A percentile compares a stretch with the other conserved stretches of the same genome.
Evolutionary conservation across 2,888 invertebrate genomes (phyloP).

Genomic region (Pardosa pseudoannulata): DNA sequence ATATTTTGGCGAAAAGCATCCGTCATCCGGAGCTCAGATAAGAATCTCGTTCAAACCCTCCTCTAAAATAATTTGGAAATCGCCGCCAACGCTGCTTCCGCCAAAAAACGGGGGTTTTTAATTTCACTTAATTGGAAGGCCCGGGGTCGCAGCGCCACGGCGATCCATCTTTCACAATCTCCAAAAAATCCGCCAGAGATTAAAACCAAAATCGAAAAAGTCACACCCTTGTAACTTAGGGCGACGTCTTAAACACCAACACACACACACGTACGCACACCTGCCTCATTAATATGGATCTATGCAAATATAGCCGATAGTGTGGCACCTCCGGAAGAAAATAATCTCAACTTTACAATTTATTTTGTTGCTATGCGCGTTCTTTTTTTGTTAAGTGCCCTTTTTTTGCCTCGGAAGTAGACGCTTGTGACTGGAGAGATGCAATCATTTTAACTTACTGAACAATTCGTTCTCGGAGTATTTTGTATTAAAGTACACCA

Average conservation of each 20-base stretch:
- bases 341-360: too few species aligned
- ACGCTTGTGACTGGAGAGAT: too few species aligned
- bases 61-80: neutral
- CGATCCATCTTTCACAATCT: neutral
- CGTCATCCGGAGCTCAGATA: neutral
- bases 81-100: neutral
- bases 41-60: neutral
- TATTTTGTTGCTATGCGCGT: too few species aligned
- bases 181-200: neutral
- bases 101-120: neutral
- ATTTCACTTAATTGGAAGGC: neutral
- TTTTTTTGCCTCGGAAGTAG: too few species aligned
- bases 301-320: constrained; percentile 13
- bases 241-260: constrained; percentile 4
- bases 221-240: constrained; percentile 2
- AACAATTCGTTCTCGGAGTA: too few species aligned
- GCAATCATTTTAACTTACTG: too few species aligned
- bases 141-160: neutral
- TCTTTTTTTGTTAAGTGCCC: too few species aligned
- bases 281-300: constrained; percentile 12
- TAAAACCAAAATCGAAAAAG: constrained; percentile 4
- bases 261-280: constrained; percentile 1
- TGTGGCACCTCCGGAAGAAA: neutral
- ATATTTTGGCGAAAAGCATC: neutral
- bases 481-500: too few species aligned